Evolutionary conservation across 2,113 vertebrate genomes (phyloP), one percentile per base, ranked within the genome.

Genomic region (Stomatorhinus ivindoensis): DNA sequence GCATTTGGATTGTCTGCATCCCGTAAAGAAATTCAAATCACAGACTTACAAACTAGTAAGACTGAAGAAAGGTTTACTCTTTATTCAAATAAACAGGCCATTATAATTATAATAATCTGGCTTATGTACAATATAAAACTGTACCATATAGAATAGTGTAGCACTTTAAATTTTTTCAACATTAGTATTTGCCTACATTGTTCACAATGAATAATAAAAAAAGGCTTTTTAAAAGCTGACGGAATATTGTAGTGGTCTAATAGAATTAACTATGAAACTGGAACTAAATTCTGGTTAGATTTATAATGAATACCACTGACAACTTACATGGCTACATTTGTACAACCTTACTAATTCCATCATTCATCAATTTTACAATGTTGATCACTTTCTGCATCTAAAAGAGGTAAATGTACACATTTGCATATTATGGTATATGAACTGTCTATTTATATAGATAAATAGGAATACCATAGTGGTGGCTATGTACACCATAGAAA

Each of bases 401-500:
- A 80, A 80, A 35, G 39, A 17, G 73, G 31, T 42, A 42, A 76
- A 19, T 19, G 35, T 42, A 80, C 2, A 1, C 73, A 80, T 19
- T 19, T 42, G 73, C 73, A 80, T 39, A 80, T 35, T 39, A 42
- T 80, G 73, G 35, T 80, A 80, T 80, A 80, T 80, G 31, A 80
- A 80, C 73, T 80, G 73, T 80, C 11, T 80, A 48, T 76, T 46
- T 82, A 86, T 61, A 50, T 11, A 48, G 17, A 73, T 76, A 50
- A 50, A 76, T 73, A 51, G 21, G 24, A 42, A 53, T 86, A 51
- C 39, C 88, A 46, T 55, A 89, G 76, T 88, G 15, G 76, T 88
- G 6, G 73, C 35, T 80, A 42, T 80, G 73, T 19, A 35, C 3
- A 35, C 31, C 73, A 80, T 19, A 19, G 4, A 19, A 44, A 46